These are phyloP conservation scores for Menidia beryllina DNA, from an alignment of 2,113 vertebrate genomes.

Conservation along the genomic window DNA sequence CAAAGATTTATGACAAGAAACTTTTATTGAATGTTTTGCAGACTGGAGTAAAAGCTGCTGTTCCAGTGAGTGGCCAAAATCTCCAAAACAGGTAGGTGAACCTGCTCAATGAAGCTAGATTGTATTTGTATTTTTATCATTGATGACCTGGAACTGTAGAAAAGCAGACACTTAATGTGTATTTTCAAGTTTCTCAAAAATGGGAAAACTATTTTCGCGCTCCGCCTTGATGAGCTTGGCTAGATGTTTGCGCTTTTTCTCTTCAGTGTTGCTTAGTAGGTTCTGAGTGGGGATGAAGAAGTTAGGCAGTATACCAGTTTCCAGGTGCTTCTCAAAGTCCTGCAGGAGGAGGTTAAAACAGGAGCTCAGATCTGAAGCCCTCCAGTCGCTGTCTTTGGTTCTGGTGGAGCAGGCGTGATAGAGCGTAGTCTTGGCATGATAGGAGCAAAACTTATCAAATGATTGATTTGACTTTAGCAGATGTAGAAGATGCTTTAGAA, in stretches of 20 bases:
- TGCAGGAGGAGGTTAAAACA: constrained; percentile 81
- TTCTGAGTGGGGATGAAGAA: constrained; percentile 89
- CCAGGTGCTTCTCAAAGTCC: constrained; percentile 80
- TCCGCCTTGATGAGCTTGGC: constrained; percentile 71
- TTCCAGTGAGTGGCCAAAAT: no score
- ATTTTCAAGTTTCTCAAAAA: constrained; percentile 60
- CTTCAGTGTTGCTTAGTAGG: constrained; percentile 66
- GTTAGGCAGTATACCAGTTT: constrained; percentile 67
- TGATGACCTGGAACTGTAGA: no score
- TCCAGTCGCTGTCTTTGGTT: constrained; percentile 81
- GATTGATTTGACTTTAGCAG: constrained; percentile 79
- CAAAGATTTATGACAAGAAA: no score
- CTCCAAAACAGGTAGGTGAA: no score
- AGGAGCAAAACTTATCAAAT: constrained; percentile 85
- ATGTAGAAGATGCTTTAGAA: constrained; percentile 87
- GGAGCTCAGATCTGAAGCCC: constrained; percentile 10
- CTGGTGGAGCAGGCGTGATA: constrained; percentile 78
- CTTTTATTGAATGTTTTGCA: no score
- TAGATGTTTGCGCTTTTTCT: constrained; percentile 56
- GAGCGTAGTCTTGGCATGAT: constrained; percentile 87
- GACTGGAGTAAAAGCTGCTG: no score
- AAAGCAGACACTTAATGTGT: no score
- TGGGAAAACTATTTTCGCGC: constrained; percentile 77
- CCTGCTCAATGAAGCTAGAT: no score
- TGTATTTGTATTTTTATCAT: no score